Conservation (phyloP, 2,113 vertebrate species). For the Desmodus rotundus region DNA sequence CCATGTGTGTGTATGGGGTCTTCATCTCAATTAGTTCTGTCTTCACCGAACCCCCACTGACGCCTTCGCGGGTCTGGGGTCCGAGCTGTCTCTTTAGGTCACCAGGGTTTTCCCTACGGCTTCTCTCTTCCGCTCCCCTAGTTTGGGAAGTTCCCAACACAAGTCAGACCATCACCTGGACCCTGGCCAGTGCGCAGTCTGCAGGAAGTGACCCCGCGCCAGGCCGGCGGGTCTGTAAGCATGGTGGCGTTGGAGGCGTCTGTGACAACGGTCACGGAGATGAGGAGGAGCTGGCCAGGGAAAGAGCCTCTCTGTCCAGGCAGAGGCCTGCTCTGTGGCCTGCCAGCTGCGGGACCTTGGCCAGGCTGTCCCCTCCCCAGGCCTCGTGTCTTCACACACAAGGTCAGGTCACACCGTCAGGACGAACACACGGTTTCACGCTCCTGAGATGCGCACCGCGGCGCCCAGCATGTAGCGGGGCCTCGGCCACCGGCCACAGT, state of each 20-base stretch:
- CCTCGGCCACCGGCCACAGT: background rate
- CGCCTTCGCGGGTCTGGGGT: background rate
- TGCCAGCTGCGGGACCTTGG: background rate
- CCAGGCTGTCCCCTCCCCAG: background rate
- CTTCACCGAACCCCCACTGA: background rate
- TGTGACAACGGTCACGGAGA: accelerated
- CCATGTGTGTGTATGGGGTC: background rate
- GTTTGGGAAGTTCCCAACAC: background rate
- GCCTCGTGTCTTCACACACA: background rate
- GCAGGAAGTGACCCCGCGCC: background rate
- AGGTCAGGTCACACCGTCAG: accelerated
- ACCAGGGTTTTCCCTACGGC: background rate
- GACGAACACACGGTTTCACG: accelerated
- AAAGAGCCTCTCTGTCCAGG: background rate
- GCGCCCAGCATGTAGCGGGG: background rate
- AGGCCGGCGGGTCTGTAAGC: background rate
- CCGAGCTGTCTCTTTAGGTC: background rate
- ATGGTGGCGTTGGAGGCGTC: background rate
- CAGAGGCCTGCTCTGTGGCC: background rate
- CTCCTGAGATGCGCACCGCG: background rate
- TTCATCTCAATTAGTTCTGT: background rate
- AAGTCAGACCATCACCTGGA: background rate
- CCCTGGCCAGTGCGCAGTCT: no score
- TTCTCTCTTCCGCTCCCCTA: background rate
- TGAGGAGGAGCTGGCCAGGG: background rate